Evolutionary conservation across 2,113 vertebrate genomes (phyloP), one percentile per base, ranked within the genome.

Genomic region (Phodopus roborovskii): DNA sequence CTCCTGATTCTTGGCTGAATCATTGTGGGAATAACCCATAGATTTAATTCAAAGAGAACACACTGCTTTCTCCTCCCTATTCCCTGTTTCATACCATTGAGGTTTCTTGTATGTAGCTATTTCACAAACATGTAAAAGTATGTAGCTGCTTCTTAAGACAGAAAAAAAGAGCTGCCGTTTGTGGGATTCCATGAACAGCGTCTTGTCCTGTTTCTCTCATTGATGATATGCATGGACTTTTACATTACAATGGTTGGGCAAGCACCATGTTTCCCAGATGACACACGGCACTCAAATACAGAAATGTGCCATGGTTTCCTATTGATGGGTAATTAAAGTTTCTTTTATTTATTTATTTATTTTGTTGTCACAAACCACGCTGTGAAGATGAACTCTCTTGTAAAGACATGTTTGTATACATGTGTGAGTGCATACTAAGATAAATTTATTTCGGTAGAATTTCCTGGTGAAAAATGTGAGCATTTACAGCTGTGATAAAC

Each of bases 391-490:
- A 92, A 82, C 22, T 73, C 42, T 68, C 58, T 89, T 81, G 3
- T 56, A 56, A 88, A 90, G 77, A 85, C 36, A 39, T 74, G 36
- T 84, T 74, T 45, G 84, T 11, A 2, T 50, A 60, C 53, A 4
- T 11, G 8, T 53, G 33, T 95, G 68, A 53, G 39, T 60, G 15
- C 24, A 64, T 20, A 4, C 30, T 50, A 45, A 8, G 16, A 50
- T 60, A 86, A 83, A 94, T 95, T 92, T 58, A 62, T 48, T 70
- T 75, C 20, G 3, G 42, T 77, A 74, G 39, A 94, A 77, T 81
- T 92, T 62, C 56, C 33, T 82, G 28, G 28, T 33, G 53, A 93
- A 77, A 87, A 86, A 36, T 30, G 12, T 45, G 17, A 30, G 60
- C 39, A 58, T 53, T 74, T 70, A 17, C 85, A 50, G 88, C 77